These are phyloP conservation scores for Aplysina aerophoba DNA, from an alignment of 37 sponge, comb jelly and placozoan species.

Conservation along the genomic window DNA sequence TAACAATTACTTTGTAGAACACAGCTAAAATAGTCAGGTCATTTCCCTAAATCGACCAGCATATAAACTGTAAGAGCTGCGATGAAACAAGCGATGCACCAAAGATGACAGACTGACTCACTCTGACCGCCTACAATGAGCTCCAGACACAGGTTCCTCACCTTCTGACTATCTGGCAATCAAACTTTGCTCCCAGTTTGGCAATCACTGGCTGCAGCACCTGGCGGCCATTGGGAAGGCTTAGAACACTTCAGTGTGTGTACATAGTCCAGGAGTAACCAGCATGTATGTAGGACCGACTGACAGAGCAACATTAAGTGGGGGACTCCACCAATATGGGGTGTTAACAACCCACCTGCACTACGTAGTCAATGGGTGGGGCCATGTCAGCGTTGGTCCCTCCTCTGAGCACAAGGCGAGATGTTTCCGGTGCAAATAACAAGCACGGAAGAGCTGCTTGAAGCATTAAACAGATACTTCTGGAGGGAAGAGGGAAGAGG, in stretches of 20 bases:
- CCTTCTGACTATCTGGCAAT: slow-evolving; percentile 52
- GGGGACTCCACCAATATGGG: too few relatives aligned
- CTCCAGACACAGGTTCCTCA: too few relatives aligned
- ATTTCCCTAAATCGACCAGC: too few relatives aligned
- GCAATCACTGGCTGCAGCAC: slow-evolving; percentile 64
- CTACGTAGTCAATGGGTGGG: slow-evolving; percentile 87
- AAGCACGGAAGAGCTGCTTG: slow-evolving; percentile 87
- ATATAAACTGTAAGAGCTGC: too few relatives aligned
- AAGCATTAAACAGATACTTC: slow-evolving; percentile 83
- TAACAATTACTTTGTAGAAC: too few relatives aligned
- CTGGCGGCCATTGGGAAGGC: neutral
- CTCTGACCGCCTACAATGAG: too few relatives aligned
- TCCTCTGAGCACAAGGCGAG: slow-evolving; percentile 64
- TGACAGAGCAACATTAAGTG: too few relatives aligned
- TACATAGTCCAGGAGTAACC: too few relatives aligned
- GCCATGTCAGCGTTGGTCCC: slow-evolving; percentile 97
- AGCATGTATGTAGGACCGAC: neutral
- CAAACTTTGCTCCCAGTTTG: slow-evolving; percentile 73
- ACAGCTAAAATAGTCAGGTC: too few relatives aligned
- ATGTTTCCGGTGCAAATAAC: slow-evolving; percentile 68
- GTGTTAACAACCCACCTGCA: slow-evolving; percentile 32
- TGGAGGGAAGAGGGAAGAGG: slow-evolving; percentile 1
- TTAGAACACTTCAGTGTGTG: too few relatives aligned
- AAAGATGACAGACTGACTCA: too few relatives aligned
- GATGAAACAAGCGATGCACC: neutral